phyloP scores from a whole-genome alignment of 2,888 invertebrate genomes.

The Argyra leucocephala region DNA sequence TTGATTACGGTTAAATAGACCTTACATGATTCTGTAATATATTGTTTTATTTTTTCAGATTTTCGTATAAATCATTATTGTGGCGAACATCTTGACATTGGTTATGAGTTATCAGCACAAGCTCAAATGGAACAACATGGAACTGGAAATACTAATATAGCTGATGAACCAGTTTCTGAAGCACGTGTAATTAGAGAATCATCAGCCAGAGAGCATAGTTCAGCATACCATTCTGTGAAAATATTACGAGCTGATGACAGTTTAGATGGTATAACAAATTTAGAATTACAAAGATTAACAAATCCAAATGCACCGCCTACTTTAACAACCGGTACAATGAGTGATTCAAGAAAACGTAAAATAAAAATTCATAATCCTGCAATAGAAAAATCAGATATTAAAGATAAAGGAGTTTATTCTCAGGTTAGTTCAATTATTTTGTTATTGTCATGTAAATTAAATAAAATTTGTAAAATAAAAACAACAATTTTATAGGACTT shows the following conservation, averaged over 20 bases:
- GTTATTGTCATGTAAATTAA: not conserved
- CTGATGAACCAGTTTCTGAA: conserved; percentile 27
- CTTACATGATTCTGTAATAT: too few species aligned
- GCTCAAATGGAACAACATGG: conserved; percentile 18
- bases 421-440: conserved; percentile 24
- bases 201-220: conserved; percentile 25
- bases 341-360: conserved; percentile 15
- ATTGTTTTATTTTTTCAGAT: conserved; percentile 42
- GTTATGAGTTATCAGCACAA: conserved; percentile 41
- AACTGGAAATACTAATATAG: conserved; percentile 9
- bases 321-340: not conserved
- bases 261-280: conserved; percentile 16
- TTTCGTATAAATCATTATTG: conserved; percentile 49
- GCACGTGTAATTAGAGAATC: conserved; percentile 17
- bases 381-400: conserved; percentile 18
- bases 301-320: conserved; percentile 10
- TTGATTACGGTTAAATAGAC: too few species aligned
- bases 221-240: conserved; percentile 29
- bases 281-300: not conserved
- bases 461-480: not conserved
- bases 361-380: conserved; percentile 18
- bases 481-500: conserved; percentile 26
- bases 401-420: conserved; percentile 26
- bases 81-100: conserved; percentile 45
- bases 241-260: conserved; percentile 26